Percentiles rank a stretch among this genome's conserved stretches.
These are phyloP conservation scores for Poeciliopsis turrubarensis DNA, from an alignment of 2,113 vertebrate genomes.

Conservation along the genomic window DNA sequence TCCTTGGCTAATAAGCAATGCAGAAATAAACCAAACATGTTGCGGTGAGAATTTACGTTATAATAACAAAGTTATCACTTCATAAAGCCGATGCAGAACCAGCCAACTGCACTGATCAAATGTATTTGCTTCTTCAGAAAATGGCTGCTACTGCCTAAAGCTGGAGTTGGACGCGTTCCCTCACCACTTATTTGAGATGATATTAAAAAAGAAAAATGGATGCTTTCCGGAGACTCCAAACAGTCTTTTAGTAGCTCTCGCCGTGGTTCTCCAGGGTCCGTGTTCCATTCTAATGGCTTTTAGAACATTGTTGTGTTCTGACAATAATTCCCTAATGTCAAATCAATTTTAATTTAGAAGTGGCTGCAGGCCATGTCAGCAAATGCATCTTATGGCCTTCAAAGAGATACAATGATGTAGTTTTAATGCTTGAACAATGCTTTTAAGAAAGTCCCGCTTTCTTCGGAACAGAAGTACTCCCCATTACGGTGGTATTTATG, in stretches of 20 bases:
- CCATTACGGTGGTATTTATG: not conserved
- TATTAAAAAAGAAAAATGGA: not conserved
- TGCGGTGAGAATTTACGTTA: not conserved
- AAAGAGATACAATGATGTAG: conserved; percentile 24
- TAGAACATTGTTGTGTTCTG: conserved; percentile 33
- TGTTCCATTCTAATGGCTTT: conserved; percentile 35
- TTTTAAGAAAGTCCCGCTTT: conserved; percentile 26
- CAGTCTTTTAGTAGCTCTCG: not conserved
- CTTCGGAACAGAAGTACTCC: conserved; percentile 7
- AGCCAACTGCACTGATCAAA: not conserved
- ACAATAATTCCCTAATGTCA: conserved; percentile 55
- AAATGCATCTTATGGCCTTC: conserved; percentile 42
- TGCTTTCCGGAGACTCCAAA: not conserved
- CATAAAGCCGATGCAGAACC: not conserved
- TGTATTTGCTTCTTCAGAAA: not conserved
- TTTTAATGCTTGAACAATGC: conserved; percentile 24
- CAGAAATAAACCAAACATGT: not conserved
- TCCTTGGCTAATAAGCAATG: not conserved
- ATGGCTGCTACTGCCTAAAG: not conserved
- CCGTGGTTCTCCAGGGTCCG: conserved; percentile 9
- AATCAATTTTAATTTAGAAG: conserved; percentile 74
- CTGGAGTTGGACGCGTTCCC: not conserved
- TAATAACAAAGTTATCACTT: not conserved
- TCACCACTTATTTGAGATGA: not conserved
- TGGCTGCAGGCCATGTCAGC: conserved; percentile 57